phyloP scores from a whole-genome alignment of 2,113 vertebrate species.

The Myotis yumanensis region DNA sequence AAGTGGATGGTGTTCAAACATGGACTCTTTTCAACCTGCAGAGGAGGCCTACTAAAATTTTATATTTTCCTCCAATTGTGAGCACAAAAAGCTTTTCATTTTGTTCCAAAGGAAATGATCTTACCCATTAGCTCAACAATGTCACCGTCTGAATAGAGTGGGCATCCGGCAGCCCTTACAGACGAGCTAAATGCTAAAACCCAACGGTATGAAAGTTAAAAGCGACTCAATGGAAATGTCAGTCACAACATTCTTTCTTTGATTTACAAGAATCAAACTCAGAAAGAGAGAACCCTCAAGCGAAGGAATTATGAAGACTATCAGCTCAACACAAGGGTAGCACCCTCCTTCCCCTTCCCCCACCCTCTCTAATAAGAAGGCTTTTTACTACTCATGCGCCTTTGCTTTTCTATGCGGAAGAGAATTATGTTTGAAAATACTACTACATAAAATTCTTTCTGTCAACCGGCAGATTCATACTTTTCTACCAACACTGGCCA shows the following conservation, averaged over 20 bases:
- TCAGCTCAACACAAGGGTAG: neutral
- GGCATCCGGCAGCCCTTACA: conserved; percentile 65
- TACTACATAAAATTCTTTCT: neutral
- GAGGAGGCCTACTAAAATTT: conserved; percentile 73
- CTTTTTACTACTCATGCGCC: neutral
- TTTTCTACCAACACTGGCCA: neutral
- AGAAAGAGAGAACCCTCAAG: neutral
- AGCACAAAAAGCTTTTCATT: conserved; percentile 76
- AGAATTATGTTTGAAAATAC: neutral
- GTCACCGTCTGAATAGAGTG: conserved; percentile 57
- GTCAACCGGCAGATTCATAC: neutral
- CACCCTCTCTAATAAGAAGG: neutral
- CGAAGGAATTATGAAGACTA: neutral
- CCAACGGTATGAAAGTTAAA: conserved; percentile 54
- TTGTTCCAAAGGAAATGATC: conserved; percentile 82
- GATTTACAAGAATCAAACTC: neutral
- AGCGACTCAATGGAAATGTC: conserved; percentile 12
- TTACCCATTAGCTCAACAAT: conserved; percentile 56
- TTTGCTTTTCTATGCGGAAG: neutral
- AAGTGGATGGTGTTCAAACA: conserved; percentile 78
- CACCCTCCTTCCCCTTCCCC: neutral
- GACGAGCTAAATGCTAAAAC: conserved; percentile 49
- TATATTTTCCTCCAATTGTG: conserved; percentile 87
- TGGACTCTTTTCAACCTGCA: conserved; percentile 69
- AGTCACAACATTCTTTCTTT: neutral